Percentiles rank a stretch among this genome's conserved stretches.
phyloP scores from a whole-genome alignment of 35 echinoderm and acorn worm genomes.

The Chiridota heheva region DNA sequence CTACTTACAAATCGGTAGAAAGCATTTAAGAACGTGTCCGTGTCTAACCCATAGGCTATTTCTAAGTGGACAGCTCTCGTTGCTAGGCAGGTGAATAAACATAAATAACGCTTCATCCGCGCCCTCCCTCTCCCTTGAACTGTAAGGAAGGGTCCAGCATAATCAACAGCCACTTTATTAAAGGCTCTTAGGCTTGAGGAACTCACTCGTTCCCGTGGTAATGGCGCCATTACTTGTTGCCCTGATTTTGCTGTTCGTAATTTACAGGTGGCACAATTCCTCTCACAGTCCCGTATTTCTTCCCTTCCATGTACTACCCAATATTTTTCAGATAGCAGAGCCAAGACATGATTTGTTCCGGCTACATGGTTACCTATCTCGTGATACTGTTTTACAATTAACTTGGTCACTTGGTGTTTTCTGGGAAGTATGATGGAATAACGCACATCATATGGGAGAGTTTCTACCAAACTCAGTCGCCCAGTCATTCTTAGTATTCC shows the following conservation, averaged over 20 bases:
- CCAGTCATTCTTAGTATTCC: conserved; percentile 28
- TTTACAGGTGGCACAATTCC: conserved; percentile 42
- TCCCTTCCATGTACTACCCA: conserved; percentile 31
- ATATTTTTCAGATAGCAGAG: conserved; percentile 14
- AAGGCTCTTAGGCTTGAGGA: conserved; percentile 18
- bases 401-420: conserved; percentile 21
- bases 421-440: conserved; percentile 42
- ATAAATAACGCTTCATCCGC: conserved; percentile 34
- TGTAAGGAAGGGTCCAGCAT: conserved; percentile 41
- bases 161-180: conserved; percentile 33
- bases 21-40: conserved; percentile 45
- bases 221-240: conserved; percentile 29
- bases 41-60: conserved; percentile 45
- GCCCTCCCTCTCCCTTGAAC: conserved; percentile 29
- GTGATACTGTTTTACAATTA: conserved; percentile 48
- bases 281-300: conserved; percentile 42
- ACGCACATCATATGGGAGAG: conserved; percentile 26
- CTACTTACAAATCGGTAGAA: conserved; percentile 38
- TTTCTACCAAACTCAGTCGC: conserved; percentile 20
- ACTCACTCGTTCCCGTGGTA: background rate
- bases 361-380: conserved; percentile 30
- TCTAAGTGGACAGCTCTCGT: conserved; percentile 50
- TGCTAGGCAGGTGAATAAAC: conserved; percentile 34
- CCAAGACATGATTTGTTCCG: conserved; percentile 32
- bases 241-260: background rate